Conservation (phyloP, 2,888 invertebrate species). For the Nephrotoma guestfalica region DNA sequence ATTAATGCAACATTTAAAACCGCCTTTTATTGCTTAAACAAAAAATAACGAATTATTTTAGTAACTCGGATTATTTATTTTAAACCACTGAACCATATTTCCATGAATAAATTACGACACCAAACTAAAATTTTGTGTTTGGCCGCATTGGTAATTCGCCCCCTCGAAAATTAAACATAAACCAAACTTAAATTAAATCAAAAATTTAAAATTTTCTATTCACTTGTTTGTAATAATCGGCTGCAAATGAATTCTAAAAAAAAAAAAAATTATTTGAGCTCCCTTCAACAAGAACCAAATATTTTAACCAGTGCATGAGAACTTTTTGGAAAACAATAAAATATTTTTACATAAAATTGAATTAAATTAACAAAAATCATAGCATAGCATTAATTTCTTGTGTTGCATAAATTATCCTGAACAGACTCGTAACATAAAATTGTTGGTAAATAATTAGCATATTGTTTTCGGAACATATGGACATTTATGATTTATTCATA, state of each 20-base stretch:
- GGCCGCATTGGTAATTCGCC: background rate
- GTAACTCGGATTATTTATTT: no score
- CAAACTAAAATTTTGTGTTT: background rate
- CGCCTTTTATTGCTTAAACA: no score
- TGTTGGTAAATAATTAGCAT: background rate
- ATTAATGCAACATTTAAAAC: no score
- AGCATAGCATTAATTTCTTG: background rate
- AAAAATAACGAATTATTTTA: no score
- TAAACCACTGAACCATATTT: background rate
- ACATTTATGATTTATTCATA: background rate
- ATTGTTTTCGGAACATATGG: background rate
- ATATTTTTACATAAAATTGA: background rate
- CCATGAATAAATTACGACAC: background rate
- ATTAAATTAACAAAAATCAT: background rate
- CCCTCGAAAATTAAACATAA: background rate
- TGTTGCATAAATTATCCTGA: background rate
- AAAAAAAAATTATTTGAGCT: background rate
- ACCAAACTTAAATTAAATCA: background rate
- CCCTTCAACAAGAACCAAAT: background rate
- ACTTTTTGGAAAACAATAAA: background rate
- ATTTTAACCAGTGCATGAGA: background rate
- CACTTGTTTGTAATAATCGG: background rate
- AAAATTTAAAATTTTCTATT: background rate
- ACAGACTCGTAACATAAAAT: background rate
- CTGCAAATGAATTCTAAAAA: background rate